phyloP scores from a whole-genome alignment of 2,888 invertebrate genomes.

The Cerceris rybyensis region DNA sequence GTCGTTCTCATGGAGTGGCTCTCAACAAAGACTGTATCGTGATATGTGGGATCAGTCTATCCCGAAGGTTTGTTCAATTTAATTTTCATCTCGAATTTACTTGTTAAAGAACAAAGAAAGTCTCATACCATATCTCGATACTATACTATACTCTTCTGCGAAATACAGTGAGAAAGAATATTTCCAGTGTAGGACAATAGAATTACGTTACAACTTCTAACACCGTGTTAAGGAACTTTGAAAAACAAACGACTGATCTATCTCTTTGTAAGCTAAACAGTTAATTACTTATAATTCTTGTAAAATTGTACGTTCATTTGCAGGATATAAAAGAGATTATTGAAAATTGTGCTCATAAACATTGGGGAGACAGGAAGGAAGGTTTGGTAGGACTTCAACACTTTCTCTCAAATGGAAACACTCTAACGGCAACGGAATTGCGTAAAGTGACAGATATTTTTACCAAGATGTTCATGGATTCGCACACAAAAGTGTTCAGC shows the following conservation, averaged over 20 bases:
- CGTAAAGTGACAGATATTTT: constrained; percentile 95
- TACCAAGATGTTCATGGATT: constrained; percentile 98
- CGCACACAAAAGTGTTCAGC: constrained; percentile 96
- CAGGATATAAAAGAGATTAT: constrained; percentile 94
- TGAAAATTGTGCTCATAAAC: constrained; percentile 92
- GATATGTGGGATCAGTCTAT: constrained; percentile 84
- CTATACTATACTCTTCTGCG: constrained; percentile 25
- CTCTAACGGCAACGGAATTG: constrained; percentile 87
- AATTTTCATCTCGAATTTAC: constrained; percentile 61
- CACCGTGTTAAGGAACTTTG: no score
- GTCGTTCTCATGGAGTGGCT: constrained; percentile 93
- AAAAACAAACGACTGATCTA: no score
- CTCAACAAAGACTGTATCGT: constrained; percentile 89
- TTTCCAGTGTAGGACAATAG: neutral
- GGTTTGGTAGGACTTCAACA: constrained; percentile 92
- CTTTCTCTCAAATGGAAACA: constrained; percentile 88
- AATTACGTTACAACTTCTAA: neutral
- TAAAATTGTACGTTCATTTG: constrained; percentile 51
- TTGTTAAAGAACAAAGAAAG: constrained; percentile 5
- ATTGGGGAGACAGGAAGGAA: constrained; percentile 98
- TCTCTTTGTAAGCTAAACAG: no score
- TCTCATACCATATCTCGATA: constrained; percentile 3
- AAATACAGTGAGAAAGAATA: neutral
- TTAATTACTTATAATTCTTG: neutral
- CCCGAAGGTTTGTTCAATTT: constrained; percentile 82